Evolutionary conservation across 2,888 invertebrate species (phyloP), one percentile per base, ranked within the genome.

Genomic region (Augochlorella aurata): DNA sequence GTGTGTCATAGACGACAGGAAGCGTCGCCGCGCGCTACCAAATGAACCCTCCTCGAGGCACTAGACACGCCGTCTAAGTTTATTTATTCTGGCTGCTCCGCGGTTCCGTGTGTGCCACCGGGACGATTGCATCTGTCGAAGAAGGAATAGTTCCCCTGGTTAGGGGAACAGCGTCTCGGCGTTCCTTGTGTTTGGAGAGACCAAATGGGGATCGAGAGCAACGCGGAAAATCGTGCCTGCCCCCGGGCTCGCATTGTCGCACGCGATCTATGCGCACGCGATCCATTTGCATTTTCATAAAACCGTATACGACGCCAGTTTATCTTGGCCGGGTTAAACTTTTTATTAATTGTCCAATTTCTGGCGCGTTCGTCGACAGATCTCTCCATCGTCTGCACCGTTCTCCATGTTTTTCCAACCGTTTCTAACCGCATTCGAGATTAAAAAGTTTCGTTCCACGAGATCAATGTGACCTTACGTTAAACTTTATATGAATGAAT

Each of bases 1-100:
- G 63, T 16, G 79, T 79, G 72, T 79, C 68, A 49, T 49, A 29
- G 73, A 79, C 79, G 80, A 79, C 72, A 79, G 63, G 47, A 73
- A 72, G 29, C 47, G 50, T 68, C 73, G 79, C 65, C 63, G 47
- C 54, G 58, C 52, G 21, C 29, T 44, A 52, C 49, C 68, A 65
- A 77, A 80, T 24, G 52, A 61, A 54, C 47, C 52, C 29, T 21
- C 45, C 38, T 38, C 24, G n/a, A 9, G 38, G 38, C 61, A 38
- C 50, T 68, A 58, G 72, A 52, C 65, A 14, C 24, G 12, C 54
- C 50, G 58, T 67, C 68, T 47, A 70, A 69, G 66, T 70, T 81
- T 74, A 74, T 70, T 79, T 79, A 70, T 74, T 52, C 80, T 29
- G 18, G 38, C 21, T 74, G 52, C 29, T n/a, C 18, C 75, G 58